Conservation (phyloP, 2,888 invertebrate genomes). For the Chesias legatella region DNA sequence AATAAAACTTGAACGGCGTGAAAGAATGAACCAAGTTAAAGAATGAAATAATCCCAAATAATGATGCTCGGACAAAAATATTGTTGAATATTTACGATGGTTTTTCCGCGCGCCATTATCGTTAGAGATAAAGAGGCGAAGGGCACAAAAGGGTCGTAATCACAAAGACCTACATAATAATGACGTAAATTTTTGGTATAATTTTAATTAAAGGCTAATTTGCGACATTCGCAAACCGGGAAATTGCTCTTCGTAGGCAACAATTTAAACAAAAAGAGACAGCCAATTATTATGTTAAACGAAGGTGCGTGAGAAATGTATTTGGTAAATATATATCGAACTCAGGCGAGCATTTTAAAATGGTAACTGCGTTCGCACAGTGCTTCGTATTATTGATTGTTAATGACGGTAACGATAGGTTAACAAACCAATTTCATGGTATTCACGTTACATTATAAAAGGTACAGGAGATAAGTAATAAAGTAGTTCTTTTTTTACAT, state of each 20-base stretch:
- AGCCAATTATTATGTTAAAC: slow-evolving; percentile 26
- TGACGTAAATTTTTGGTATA: slow-evolving; percentile 62
- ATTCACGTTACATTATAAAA: too few relatives aligned
- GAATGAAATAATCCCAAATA: slow-evolving; percentile 25
- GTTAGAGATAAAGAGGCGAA: slow-evolving; percentile 51
- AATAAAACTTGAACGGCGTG: slow-evolving; percentile 11
- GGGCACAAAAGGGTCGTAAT: slow-evolving; percentile 54
- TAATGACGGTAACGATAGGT: too few relatives aligned
- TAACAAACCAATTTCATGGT: too few relatives aligned
- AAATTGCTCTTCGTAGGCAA: slow-evolving; percentile 48
- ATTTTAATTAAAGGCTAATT: slow-evolving; percentile 74
- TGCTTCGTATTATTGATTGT: too few relatives aligned
- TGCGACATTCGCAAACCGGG: slow-evolving; percentile 55
- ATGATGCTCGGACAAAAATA: slow-evolving; percentile 35
- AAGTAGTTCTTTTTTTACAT: too few relatives aligned
- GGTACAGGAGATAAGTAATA: too few relatives aligned
- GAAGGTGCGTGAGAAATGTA: slow-evolving; percentile 9
- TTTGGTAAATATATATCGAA: neutral
- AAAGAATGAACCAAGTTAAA: slow-evolving; percentile 20
- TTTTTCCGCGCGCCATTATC: slow-evolving; percentile 46
- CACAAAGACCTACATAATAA: slow-evolving; percentile 62
- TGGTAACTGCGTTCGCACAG: too few relatives aligned
- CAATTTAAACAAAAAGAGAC: slow-evolving; percentile 37
- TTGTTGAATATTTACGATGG: slow-evolving; percentile 48
- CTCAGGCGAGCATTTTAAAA: too few relatives aligned